Conservation (phyloP, 1,140 invertebrate species). For the Apolygus lucorum region DNA sequence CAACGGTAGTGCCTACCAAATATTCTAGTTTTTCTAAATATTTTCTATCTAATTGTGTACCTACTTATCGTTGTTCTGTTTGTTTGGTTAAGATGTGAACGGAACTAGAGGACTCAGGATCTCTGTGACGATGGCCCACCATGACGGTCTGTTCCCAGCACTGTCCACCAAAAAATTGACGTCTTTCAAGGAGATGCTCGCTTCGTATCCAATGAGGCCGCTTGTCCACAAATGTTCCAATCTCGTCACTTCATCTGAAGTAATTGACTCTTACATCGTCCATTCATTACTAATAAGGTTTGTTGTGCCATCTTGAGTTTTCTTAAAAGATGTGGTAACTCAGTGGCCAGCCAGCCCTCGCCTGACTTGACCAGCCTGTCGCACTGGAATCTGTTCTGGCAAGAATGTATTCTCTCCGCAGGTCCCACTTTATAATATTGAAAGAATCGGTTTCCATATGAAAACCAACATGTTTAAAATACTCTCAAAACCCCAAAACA, state of each 20-base stretch:
- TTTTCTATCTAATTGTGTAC: neutral
- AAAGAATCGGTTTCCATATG: too few species aligned
- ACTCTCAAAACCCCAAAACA: too few species aligned
- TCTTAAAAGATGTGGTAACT: too few species aligned
- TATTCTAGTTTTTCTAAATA: neutral
- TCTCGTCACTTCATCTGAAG: constrained; percentile 9
- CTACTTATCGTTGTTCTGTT: neutral
- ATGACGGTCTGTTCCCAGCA: constrained; percentile 22
- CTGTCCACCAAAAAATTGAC: constrained; percentile 9
- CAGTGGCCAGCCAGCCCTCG: too few species aligned
- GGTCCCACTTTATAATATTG: too few species aligned
- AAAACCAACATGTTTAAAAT: too few species aligned
- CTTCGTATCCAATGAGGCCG: neutral
- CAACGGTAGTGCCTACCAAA: neutral
- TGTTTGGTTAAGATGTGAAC: constrained; percentile 5
- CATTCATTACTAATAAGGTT: too few species aligned
- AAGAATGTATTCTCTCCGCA: too few species aligned
- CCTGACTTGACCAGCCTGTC: too few species aligned
- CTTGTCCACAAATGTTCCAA: constrained; percentile 23
- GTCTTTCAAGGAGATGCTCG: constrained; percentile 4
- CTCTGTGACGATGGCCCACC: constrained; percentile 16
- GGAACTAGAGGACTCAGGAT: constrained; percentile 2
- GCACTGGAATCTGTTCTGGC: too few species aligned
- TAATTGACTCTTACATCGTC: neutral
- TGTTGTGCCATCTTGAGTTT: too few species aligned